A percentile compares a stretch with the other conserved stretches of the same genome.
phyloP scores from a whole-genome alignment of 2,113 vertebrate species.

The Pao palembangensis region DNA sequence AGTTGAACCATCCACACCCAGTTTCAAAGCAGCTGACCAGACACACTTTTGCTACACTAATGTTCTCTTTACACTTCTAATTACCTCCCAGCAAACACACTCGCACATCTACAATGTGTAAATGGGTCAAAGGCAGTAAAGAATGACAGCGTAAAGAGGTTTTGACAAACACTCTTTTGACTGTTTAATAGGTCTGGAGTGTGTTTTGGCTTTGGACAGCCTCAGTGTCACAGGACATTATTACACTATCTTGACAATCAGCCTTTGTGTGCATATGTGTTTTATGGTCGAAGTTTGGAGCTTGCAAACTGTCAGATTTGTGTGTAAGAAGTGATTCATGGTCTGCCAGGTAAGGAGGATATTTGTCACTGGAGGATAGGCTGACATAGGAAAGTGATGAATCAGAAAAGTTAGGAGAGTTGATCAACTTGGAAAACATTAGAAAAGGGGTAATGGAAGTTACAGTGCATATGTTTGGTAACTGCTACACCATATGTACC shows the following conservation, averaged over 20 bases:
- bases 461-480: too few species aligned
- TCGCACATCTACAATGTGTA: too few species aligned
- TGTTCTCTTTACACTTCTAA: too few species aligned
- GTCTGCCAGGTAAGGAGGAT: slow-evolving; percentile 5
- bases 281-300: neutral
- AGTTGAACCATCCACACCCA: slow-evolving; percentile 31
- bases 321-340: slow-evolving; percentile 37
- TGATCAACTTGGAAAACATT: neutral
- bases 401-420: neutral
- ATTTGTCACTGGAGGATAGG: neutral
- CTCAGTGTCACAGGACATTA: slow-evolving; percentile 13
- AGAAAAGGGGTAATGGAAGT: too few species aligned
- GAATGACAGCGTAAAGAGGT: neutral
- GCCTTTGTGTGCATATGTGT: slow-evolving; percentile 7
- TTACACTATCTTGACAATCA: slow-evolving; percentile 14
- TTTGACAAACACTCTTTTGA: slow-evolving; percentile 9
- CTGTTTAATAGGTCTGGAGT: slow-evolving; percentile 6
- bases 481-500: too few species aligned
- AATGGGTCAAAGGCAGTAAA: too few species aligned
- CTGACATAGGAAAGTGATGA: neutral
- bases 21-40: slow-evolving; percentile 9
- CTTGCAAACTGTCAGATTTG: too few species aligned
- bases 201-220: neutral
- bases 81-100: too few species aligned
- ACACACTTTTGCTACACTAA: slow-evolving; percentile 1